Base-by-base conservation (phyloP, 2,797 vertebrate genomes). In the Phataginus tricuspis region DNA sequence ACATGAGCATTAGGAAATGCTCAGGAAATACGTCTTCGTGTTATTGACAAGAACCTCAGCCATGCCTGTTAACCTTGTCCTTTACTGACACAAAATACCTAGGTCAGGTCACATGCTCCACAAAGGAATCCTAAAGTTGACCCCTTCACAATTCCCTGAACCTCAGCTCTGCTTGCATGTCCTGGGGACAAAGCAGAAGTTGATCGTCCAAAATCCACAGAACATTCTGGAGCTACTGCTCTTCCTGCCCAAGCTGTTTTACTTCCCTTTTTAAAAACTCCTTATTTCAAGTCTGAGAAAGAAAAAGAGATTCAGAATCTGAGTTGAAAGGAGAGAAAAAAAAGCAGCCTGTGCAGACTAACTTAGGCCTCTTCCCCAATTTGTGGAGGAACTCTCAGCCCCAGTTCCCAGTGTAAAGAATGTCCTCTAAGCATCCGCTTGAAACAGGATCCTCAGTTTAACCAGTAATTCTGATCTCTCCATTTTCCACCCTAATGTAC, bases 381-480 rank as follows among this genome's bases (percentile, higher is more conserved):
- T 59, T 31, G 7, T 2, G 2, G 25, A 86, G 31, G 64, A 83
- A 59, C 15, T 59, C 51, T 39, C 29, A n/a, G 66, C 39, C 77
- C 29, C 42, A 25, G 45, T 51, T 80, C n/a, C 34, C 37, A 45
- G 45, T 64, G 55, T 37, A 71, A 93, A 91, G 51, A 91, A 80
- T 59, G 42, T 27, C 95, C 92, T 80, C 29, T 77, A 59, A 31
- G 45, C 66, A 29, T 74, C 64, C 61, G 59, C 93, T 37, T 39
- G 94, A 94, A 98, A 95, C 11, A 37, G 16, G 84, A 90, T 49
- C 69, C 37, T 88, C 55, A 31, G 87, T 34, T 86, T 37, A 93
- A 95, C 92, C 96, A 95, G 93, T 64, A 77, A 78, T 93, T 96
- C 97, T 88, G 80, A 82, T 94, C 95, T 97, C n/a, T 93, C 92